Base-by-base conservation (phyloP, 2,113 vertebrate species). In the Chloebia gouldiae region DNA sequence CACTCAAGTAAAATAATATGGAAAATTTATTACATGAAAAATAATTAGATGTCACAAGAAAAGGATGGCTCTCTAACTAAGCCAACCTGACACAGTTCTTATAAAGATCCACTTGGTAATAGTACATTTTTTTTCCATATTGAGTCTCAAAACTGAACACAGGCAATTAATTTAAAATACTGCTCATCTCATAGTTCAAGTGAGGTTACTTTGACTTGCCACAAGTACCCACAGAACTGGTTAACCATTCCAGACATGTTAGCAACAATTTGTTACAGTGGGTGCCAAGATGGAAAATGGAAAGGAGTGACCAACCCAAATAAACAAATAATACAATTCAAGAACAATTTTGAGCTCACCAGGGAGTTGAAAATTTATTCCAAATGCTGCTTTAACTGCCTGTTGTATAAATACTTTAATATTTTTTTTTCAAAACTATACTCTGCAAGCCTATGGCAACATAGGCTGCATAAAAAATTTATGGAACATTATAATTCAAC, bases 351-450 rank as follows among this genome's bases (percentile, higher is more conserved):
- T 56, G 64, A 83, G 37, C 68, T 95, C 82, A 83, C 35, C 44
- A 78, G 76, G 88, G 63, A 95, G 59, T 47, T 84, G 69, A 81
- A 94, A 88, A 88, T 66, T 54, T 71, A n/a, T 90, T 95, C 68
- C 86, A 95, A 95, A 90, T 86, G 71, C 59, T 88, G 50, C 45
- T 81, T 81, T 69, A 92, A 70, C 24, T 77, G 60, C 4, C 0
- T 35, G 9, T 77, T 50, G 35, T 47, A 73, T 24, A 88, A 95
- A 95, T 61, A 88, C 50, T 54, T 33, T 3, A 60, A 33, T 27
- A 54, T 64, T 73, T 42, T 59, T 54, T 51, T 72, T 37, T 30
- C 54, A 73, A 73, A 95, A 86, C 56, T 49, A 42, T 33, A 27
- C 7, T 86, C 15, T 59, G 35, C 45, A 77, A 96, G 54, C 23